Conservation (phyloP, 2,113 vertebrate species). For the Cololabis saira region DNA sequence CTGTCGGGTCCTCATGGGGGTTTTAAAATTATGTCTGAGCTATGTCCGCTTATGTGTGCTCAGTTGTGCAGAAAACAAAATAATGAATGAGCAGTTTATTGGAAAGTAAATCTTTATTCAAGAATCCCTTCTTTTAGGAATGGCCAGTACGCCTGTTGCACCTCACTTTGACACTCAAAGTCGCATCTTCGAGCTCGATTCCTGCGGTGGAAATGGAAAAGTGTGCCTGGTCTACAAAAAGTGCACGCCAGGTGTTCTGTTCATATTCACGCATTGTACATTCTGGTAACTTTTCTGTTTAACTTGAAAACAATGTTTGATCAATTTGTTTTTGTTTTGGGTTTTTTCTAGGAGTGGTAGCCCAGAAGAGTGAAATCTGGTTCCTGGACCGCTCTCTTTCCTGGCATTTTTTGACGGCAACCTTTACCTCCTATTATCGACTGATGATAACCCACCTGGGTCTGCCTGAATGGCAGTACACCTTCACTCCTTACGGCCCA, state of each 20-base stretch:
- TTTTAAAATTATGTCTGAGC: constrained; percentile 42
- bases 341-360: constrained; percentile 78
- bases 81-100: constrained; percentile 49
- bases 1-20: constrained; percentile 20
- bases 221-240: constrained; percentile 95
- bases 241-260: constrained; percentile 84
- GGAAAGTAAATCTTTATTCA: constrained; percentile 51
- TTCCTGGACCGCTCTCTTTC: constrained; percentile 93
- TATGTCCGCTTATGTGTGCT: constrained; percentile 36
- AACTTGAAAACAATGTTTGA: neutral
- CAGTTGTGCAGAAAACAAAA: constrained; percentile 39
- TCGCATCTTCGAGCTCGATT: constrained; percentile 92
- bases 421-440: constrained; percentile 94
- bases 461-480: constrained; percentile 95
- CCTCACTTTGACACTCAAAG: constrained; percentile 92
- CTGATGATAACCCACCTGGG: constrained; percentile 95
- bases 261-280: neutral
- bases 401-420: constrained; percentile 93
- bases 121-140: constrained; percentile 48
- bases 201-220: constrained; percentile 91
- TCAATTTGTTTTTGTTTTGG: no score
- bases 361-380: constrained; percentile 91
- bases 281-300: neutral
- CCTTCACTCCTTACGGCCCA: constrained; percentile 92
- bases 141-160: constrained; percentile 70